A percentile compares a stretch with the other conserved stretches of the same genome.
These are phyloP conservation scores for Dryas iulia DNA, from an alignment of 1,140 invertebrate genomes.

Conservation along the genomic window DNA sequence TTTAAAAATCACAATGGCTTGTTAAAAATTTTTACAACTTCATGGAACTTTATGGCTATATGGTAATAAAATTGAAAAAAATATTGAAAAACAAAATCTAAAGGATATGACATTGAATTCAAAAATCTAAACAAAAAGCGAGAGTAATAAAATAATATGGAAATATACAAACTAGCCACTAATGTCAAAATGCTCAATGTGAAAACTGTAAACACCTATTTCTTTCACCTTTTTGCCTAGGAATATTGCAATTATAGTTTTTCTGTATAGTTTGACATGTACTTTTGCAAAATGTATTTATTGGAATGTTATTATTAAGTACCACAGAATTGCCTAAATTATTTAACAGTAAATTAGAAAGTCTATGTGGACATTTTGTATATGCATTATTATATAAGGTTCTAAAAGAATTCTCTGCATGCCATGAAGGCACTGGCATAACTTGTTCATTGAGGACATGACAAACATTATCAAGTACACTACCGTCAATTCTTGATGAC, in stretches of 20 bases:
- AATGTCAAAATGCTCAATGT: too few relatives aligned
- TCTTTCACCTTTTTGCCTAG: neutral
- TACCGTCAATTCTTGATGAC: conserved; percentile 57
- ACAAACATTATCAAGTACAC: conserved; percentile 49
- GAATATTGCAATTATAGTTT: neutral
- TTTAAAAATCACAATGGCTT: too few relatives aligned
- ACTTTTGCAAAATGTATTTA: neutral
- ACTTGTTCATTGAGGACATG: conserved; percentile 63
- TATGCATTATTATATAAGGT: neutral
- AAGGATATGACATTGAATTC: too few relatives aligned
- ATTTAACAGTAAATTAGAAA: neutral
- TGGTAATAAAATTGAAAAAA: too few relatives aligned
- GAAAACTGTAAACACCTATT: too few relatives aligned
- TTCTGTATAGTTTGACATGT: neutral
- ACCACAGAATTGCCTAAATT: neutral
- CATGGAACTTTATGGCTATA: too few relatives aligned
- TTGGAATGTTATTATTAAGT: neutral
- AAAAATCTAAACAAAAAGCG: too few relatives aligned
- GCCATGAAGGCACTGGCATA: conserved; percentile 63
- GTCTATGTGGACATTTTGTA: neutral
- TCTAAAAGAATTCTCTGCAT: conserved; percentile 33
- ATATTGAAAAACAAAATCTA: too few relatives aligned
- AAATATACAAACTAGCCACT: too few relatives aligned
- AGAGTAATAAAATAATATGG: too few relatives aligned
- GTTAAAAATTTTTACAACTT: too few relatives aligned